A percentile compares a stretch with the other conserved stretches of the same genome.
phyloP scores from a whole-genome alignment of 2,888 invertebrate species.

The Dryobotodes eremita region DNA sequence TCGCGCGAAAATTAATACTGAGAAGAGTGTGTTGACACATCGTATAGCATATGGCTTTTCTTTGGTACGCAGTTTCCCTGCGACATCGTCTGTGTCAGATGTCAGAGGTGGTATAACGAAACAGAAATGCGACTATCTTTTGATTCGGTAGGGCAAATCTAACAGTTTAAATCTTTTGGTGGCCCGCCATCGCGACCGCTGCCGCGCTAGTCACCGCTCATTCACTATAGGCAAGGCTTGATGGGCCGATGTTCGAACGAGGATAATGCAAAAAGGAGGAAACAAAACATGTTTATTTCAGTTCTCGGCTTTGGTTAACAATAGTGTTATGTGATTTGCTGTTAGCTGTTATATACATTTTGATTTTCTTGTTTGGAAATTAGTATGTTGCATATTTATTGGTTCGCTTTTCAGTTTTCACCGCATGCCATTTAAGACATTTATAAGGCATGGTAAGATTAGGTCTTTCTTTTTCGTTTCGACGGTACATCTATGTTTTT shows the following conservation, averaged over 20 bases:
- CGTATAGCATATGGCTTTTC: fast-evolving
- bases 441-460: too few relatives aligned
- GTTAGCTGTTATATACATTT: constrained; percentile 22
- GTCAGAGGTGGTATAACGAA: background rate
- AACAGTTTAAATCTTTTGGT: background rate
- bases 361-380: constrained; percentile 24
- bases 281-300: constrained; percentile 70
- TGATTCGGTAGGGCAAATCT: too few relatives aligned
- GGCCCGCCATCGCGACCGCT: too few relatives aligned
- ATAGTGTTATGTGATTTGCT: constrained; percentile 49
- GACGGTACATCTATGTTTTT: background rate
- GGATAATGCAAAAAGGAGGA: constrained; percentile 75
- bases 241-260: constrained; percentile 55
- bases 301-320: constrained; percentile 56
- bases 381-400: background rate
- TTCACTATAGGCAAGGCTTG: background rate
- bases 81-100: background rate
- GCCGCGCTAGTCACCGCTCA: background rate
- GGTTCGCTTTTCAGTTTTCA: constrained; percentile 9
- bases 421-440: background rate
- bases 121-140: background rate
- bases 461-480: background rate
- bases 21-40: background rate
- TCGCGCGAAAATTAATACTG: background rate
- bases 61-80: background rate